Evolutionary conservation across 1,140 invertebrate genomes (phyloP).

Genomic region (Dinoponera quadriceps): DNA sequence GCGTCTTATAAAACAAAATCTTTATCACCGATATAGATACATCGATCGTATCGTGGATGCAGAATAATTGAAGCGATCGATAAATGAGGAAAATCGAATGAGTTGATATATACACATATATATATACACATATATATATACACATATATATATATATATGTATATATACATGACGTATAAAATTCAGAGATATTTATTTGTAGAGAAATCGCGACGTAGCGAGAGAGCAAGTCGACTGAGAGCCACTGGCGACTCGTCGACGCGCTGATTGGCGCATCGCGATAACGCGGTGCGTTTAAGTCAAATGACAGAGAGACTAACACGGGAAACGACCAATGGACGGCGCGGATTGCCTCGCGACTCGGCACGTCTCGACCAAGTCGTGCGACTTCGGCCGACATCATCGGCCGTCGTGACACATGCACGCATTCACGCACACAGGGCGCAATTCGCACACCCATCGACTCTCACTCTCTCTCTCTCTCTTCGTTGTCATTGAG

Average conservation of each 20-base stretch:
- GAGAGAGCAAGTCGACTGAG: slow-evolving; percentile 13
- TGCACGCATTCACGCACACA: neutral
- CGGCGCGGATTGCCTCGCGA: neutral
- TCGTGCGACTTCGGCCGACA: neutral
- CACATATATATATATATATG: too few relatives aligned
- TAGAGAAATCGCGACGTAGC: too few relatives aligned
- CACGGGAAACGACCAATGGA: slow-evolving; percentile 45
- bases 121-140: too few relatives aligned
- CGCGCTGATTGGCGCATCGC: slow-evolving; percentile 38
- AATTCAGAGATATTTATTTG: too few relatives aligned
- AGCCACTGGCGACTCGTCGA: slow-evolving; percentile 22
- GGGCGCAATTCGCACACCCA: neutral
- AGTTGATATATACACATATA: too few relatives aligned
- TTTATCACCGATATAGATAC: neutral
- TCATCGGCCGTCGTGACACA: neutral
- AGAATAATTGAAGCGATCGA: neutral
- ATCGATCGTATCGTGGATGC: neutral
- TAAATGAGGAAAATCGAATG: too few relatives aligned
- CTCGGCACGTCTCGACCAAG: neutral
- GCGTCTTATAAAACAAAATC: neutral
- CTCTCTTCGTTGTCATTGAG: neutral
- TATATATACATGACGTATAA: neutral
- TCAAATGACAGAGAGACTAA: slow-evolving; percentile 7
- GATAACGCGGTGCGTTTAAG: slow-evolving; percentile 18
- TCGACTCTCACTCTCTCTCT: too few relatives aligned